Evolutionary conservation across 1,140 invertebrate species (phyloP).

Genomic region (Euwallacea fornicatus): DNA sequence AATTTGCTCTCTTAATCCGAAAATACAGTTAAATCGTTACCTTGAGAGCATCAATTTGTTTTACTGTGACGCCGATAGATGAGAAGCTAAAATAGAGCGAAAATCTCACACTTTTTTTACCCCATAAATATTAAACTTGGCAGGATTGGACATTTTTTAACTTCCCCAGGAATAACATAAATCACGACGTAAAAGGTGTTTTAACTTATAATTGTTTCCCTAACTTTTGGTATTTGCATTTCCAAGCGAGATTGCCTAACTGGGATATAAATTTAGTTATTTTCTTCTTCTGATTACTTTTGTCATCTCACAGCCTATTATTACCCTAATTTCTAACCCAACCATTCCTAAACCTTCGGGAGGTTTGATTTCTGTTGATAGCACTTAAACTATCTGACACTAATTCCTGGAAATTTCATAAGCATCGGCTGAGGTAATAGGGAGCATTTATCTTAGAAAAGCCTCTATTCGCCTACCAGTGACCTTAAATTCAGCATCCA

Average conservation of each 20-base stretch:
- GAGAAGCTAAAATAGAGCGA: constrained; percentile 10
- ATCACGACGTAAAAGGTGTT: constrained; percentile 14
- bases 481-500: no score
- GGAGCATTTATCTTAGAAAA: neutral
- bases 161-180: neutral
- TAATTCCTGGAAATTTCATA: constrained; percentile 5
- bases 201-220: constrained; percentile 15
- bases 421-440: constrained; percentile 3
- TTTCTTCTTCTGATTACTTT: no score
- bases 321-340: no score
- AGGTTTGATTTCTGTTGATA: neutral
- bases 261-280: no score
- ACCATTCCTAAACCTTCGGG: neutral
- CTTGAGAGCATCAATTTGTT: constrained; percentile 17
- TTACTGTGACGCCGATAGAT: constrained; percentile 8
- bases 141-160: constrained; percentile 16
- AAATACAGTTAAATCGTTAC: constrained; percentile 12
- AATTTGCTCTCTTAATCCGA: constrained; percentile 10
- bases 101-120: constrained; percentile 14
- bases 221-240: constrained; percentile 5
- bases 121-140: constrained; percentile 15
- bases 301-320: no score
- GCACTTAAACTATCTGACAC: neutral
- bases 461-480: neutral
- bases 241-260: neutral